phyloP scores from a whole-genome alignment of 1,140 invertebrate species.

The Mycetomoellerius zeteki region DNA sequence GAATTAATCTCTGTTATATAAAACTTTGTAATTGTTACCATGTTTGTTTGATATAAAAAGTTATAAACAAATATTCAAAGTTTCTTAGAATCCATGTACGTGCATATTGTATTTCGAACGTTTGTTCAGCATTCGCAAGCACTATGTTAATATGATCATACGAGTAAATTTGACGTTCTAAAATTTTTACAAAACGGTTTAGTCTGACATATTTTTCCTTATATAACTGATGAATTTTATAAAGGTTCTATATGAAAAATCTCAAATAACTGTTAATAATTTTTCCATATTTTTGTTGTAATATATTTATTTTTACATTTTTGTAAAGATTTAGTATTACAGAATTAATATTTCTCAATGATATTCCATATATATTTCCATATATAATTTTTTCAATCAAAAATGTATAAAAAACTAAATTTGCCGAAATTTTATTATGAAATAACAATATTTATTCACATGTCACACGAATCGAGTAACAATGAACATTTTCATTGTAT shows the following conservation, averaged over 20 bases:
- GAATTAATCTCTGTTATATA: not conserved
- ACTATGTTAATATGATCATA: not conserved
- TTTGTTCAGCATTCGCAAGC: conserved; percentile 26
- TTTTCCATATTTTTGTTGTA: not conserved
- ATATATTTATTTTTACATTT: conserved; percentile 1
- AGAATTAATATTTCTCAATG: not conserved
- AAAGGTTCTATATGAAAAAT: not conserved
- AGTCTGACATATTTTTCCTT: not conserved
- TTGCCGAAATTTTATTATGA: not conserved
- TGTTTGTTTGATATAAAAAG: not conserved
- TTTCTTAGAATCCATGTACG: not conserved
- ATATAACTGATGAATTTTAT: not conserved
- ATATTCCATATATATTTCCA: too few species aligned
- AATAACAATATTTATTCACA: not conserved
- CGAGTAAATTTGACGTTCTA: conserved; percentile 27
- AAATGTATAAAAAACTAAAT: not conserved
- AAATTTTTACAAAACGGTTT: not conserved
- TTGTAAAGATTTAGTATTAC: conserved; percentile 5
- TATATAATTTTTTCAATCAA: not conserved
- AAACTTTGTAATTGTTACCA: not conserved
- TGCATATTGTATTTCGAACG: conserved; percentile 29
- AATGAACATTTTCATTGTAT: too few species aligned
- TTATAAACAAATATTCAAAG: conserved; percentile 13
- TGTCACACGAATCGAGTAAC: not conserved
- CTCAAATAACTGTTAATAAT: not conserved